Conservation (phyloP, 2,797 vertebrate species). For the Cossypha caffra region DNA sequence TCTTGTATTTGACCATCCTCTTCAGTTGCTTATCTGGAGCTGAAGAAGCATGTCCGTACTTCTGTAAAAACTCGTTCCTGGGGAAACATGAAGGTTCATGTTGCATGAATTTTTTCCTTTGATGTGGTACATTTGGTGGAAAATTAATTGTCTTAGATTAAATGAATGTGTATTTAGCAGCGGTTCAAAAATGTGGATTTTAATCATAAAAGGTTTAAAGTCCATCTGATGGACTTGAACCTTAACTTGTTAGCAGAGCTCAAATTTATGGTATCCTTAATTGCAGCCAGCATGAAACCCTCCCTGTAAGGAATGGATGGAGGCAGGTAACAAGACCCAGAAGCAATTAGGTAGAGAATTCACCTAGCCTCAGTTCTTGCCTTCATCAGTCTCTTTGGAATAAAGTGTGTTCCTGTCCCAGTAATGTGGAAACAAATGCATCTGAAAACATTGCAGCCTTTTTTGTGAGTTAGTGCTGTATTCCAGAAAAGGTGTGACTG, state of each 20-base stretch:
- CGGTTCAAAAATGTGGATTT: conserved; percentile 11
- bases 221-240: background rate
- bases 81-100: background rate
- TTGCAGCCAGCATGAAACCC: background rate
- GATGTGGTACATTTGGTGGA: background rate
- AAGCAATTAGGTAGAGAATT: background rate
- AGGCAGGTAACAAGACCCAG: background rate
- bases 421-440: background rate
- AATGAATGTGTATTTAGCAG: background rate
- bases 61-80: background rate
- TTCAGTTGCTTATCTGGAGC: background rate
- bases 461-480: background rate
- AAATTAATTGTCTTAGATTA: background rate
- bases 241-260: background rate
- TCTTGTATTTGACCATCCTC: background rate
- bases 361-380: background rate
- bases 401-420: background rate
- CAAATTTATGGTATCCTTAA: background rate
- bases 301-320: background rate
- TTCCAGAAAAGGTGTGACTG: background rate
- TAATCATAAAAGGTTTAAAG: background rate
- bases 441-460: background rate
- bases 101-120: background rate
- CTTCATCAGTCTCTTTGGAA: background rate
- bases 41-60: background rate